Evolutionary conservation across 2,797 vertebrate genomes (phyloP).

Genomic region (Pseudomugil tenellus): DNA sequence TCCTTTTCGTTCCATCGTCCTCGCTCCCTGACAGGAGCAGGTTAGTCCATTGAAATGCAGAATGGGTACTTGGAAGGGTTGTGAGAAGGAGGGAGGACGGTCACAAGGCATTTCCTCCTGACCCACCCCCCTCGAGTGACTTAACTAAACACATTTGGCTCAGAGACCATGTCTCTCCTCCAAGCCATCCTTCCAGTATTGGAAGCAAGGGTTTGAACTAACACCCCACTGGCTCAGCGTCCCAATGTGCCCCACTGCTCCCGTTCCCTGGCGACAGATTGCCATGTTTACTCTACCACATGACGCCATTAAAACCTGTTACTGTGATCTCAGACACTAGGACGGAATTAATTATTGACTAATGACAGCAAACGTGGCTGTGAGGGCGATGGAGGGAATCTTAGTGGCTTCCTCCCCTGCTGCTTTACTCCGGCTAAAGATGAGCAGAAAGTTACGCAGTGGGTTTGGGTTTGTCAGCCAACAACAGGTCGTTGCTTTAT

Average conservation of each 20-base stretch:
- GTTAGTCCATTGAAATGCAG: constrained; percentile 85
- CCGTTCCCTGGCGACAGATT: constrained; percentile 84
- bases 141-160: constrained; percentile 84
- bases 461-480: constrained; percentile 73
- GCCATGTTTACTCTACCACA: constrained; percentile 86
- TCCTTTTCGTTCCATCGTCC: constrained; percentile 75
- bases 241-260: constrained; percentile 78
- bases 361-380: constrained; percentile 80
- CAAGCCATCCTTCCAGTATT: constrained; percentile 71
- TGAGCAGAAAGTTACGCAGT: constrained; percentile 80
- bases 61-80: constrained; percentile 75
- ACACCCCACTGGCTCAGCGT: constrained; percentile 75
- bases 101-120: constrained; percentile 84
- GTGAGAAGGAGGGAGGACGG: constrained; percentile 78
- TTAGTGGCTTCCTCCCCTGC: constrained; percentile 61
- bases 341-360: constrained; percentile 84
- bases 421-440: constrained; percentile 67
- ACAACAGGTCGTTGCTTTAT: constrained; percentile 77
- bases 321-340: constrained; percentile 84
- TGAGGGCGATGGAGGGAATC: constrained; percentile 62
- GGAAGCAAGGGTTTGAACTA: constrained; percentile 78
- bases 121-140: constrained; percentile 83
- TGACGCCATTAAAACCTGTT: constrained; percentile 87
- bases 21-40: constrained; percentile 79
- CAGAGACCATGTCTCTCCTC: constrained; percentile 71